These are phyloP conservation scores for Caenorhabditis sulstoni DNA, from an alignment of 2,888 invertebrate species.

Conservation along the genomic window DNA sequence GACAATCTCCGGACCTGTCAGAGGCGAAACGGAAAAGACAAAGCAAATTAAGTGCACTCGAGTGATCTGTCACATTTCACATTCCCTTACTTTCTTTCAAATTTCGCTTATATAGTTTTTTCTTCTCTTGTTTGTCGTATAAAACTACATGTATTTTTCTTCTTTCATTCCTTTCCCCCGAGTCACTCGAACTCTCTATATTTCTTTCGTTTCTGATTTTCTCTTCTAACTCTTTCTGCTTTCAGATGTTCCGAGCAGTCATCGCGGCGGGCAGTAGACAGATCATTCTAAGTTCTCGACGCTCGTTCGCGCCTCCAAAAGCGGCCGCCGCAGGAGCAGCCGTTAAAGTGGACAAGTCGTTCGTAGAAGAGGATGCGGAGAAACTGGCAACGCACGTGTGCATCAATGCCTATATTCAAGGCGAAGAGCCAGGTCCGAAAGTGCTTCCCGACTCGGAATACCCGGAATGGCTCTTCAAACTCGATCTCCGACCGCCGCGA, in stretches of 20 bases:
- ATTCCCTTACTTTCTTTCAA: slow-evolving; percentile 5
- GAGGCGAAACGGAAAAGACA: slow-evolving; percentile 33
- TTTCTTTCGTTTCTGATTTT: background rate
- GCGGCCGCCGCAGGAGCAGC: slow-evolving; percentile 40
- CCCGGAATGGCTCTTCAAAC: slow-evolving; percentile 81
- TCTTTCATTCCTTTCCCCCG: no score
- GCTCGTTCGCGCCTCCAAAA: slow-evolving; percentile 50
- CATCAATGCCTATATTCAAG: slow-evolving; percentile 77
- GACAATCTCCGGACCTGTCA: slow-evolving; percentile 10
- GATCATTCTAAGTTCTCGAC: slow-evolving; percentile 8
- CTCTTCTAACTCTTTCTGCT: slow-evolving; percentile 8
- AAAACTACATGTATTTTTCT: no score
- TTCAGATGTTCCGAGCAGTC: slow-evolving; percentile 48
- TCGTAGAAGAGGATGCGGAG: slow-evolving; percentile 76
- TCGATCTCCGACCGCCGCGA: slow-evolving; percentile 69
- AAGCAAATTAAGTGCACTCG: slow-evolving; percentile 52
- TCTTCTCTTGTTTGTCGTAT: no score
- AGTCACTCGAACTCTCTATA: no score
- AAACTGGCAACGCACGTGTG: slow-evolving; percentile 77
- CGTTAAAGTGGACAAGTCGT: slow-evolving; percentile 71
- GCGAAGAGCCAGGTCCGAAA: slow-evolving; percentile 82
- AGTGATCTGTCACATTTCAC: slow-evolving; percentile 17
- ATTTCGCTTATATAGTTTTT: no score
- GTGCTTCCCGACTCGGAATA: slow-evolving; percentile 82
- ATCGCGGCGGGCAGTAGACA: slow-evolving; percentile 4